These are phyloP conservation scores for Griposia aprilina DNA, from an alignment of 2,888 invertebrate genomes.

Conservation along the genomic window DNA sequence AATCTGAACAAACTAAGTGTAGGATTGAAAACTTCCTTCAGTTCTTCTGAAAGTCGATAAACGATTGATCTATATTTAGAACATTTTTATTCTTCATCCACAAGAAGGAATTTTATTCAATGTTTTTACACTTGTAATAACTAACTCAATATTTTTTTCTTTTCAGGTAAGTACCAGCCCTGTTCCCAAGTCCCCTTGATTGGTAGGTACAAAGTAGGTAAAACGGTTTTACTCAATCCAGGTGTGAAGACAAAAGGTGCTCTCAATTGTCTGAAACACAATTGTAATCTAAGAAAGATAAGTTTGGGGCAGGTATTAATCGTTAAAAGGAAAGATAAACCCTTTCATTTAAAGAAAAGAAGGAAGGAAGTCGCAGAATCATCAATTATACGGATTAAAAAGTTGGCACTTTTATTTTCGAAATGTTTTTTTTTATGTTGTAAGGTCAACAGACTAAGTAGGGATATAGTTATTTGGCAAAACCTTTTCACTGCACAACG, in stretches of 20 bases:
- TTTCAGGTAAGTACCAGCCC: slow-evolving; percentile 67
- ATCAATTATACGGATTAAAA: slow-evolving; percentile 54
- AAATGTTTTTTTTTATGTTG: background rate
- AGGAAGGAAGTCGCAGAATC: slow-evolving; percentile 54
- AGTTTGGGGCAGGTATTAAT: slow-evolving; percentile 57
- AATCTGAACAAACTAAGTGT: background rate
- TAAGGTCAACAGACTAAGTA: background rate
- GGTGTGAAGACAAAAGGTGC: slow-evolving; percentile 62
- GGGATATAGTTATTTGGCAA: background rate
- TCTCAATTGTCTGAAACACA: slow-evolving; percentile 59
- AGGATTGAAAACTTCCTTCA: background rate
- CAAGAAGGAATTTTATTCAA: background rate
- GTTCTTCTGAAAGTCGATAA: background rate
- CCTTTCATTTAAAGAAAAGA: slow-evolving; percentile 44
- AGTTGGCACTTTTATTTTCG: slow-evolving; percentile 12
- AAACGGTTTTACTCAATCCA: slow-evolving; percentile 54
- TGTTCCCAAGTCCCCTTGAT: slow-evolving; percentile 24
- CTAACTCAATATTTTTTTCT: slow-evolving; percentile 44
- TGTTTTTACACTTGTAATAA: slow-evolving; percentile 13
- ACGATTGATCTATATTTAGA: background rate
- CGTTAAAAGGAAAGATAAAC: slow-evolving; percentile 56
- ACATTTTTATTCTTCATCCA: background rate
- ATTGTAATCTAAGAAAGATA: slow-evolving; percentile 63
- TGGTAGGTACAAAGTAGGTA: slow-evolving; percentile 46
- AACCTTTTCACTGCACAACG: background rate